A percentile compares a stretch with the other conserved stretches of the same genome.
These are phyloP conservation scores for Syndactyla subalaris DNA, from an alignment of 2,797 vertebrate genomes.

Conservation along the genomic window DNA sequence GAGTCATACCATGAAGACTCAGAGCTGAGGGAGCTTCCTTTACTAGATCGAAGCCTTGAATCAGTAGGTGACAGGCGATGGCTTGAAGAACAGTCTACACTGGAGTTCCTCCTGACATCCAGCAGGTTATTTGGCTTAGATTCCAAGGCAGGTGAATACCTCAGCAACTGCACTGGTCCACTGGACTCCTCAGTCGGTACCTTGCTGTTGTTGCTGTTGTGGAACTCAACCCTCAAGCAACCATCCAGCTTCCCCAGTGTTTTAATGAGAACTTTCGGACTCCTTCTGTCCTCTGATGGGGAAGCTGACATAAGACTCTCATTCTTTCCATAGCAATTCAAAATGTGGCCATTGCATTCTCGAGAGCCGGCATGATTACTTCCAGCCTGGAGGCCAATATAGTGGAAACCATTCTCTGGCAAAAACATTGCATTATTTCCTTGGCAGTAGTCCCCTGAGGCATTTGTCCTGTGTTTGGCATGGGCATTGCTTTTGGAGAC, in stretches of 20 bases:
- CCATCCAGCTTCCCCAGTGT: slow-evolving; percentile 88
- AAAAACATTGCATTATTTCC: slow-evolving; percentile 57
- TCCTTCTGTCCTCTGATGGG: slow-evolving; percentile 81
- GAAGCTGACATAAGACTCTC: slow-evolving; percentile 67
- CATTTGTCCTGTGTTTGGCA: slow-evolving; percentile 57
- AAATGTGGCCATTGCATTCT: slow-evolving; percentile 78
- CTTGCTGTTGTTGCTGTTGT: slow-evolving; percentile 79
- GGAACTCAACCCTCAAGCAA: slow-evolving; percentile 91
- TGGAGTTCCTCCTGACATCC: slow-evolving; percentile 73
- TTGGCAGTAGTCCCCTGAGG: slow-evolving; percentile 68
- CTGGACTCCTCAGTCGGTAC: slow-evolving; percentile 76
- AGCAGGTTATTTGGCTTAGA: slow-evolving; percentile 73
- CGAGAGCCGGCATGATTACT: slow-evolving; percentile 53
- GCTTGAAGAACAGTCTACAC: slow-evolving; percentile 70
- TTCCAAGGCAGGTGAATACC: slow-evolving; percentile 87
- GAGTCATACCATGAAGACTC: slow-evolving; percentile 95
- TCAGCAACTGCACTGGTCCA: slow-evolving; percentile 91
- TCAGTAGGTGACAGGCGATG: slow-evolving; percentile 75
- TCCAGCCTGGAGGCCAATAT: slow-evolving; percentile 69
- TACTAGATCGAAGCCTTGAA: slow-evolving; percentile 87
- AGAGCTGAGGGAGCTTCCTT: slow-evolving; percentile 92
- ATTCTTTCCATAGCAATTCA: slow-evolving; percentile 78
- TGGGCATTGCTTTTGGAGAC: slow-evolving; percentile 70
- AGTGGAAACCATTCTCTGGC: slow-evolving; percentile 79
- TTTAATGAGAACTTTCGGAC: slow-evolving; percentile 91